These are phyloP conservation scores for Dryococelus australis DNA, from an alignment of 2,888 invertebrate genomes.

Conservation along the genomic window DNA sequence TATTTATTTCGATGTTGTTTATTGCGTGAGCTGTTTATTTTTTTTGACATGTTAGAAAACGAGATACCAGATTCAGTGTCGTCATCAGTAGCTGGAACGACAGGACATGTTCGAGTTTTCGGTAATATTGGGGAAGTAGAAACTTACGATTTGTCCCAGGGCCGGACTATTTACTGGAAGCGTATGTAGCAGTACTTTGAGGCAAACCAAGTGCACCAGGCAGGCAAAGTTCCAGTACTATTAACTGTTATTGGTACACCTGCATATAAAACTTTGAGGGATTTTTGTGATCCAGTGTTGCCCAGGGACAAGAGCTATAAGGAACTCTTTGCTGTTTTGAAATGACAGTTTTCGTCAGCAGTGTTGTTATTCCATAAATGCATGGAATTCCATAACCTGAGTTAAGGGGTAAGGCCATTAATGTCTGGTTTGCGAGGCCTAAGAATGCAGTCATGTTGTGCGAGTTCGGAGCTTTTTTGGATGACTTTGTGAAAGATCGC, in stretches of 20 bases:
- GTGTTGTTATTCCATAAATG: background rate
- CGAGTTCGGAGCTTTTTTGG: background rate
- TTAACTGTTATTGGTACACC: background rate
- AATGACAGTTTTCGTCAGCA: too few relatives aligned
- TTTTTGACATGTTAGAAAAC: too few relatives aligned
- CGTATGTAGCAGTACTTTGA: background rate
- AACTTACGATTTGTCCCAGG: background rate
- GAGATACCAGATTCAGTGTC: too few relatives aligned
- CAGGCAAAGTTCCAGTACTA: background rate
- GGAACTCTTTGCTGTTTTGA: background rate
- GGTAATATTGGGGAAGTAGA: too few relatives aligned
- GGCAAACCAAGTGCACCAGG: background rate
- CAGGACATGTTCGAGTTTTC: too few relatives aligned
- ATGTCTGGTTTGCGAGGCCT: background rate
- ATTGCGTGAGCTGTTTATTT: too few relatives aligned
- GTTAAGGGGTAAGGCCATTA: background rate
- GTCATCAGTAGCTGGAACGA: too few relatives aligned
- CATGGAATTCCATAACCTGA: background rate
- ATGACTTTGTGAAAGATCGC: background rate
- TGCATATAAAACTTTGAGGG: background rate
- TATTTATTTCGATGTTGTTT: too few relatives aligned
- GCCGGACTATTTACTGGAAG: background rate
- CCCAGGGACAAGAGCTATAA: background rate
- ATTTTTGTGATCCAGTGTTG: background rate
- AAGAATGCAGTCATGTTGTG: background rate